A percentile compares a stretch with the other conserved stretches of the same genome.
Evolutionary conservation across 1,140 invertebrate species (phyloP).

Genomic region (Samia ricini): DNA sequence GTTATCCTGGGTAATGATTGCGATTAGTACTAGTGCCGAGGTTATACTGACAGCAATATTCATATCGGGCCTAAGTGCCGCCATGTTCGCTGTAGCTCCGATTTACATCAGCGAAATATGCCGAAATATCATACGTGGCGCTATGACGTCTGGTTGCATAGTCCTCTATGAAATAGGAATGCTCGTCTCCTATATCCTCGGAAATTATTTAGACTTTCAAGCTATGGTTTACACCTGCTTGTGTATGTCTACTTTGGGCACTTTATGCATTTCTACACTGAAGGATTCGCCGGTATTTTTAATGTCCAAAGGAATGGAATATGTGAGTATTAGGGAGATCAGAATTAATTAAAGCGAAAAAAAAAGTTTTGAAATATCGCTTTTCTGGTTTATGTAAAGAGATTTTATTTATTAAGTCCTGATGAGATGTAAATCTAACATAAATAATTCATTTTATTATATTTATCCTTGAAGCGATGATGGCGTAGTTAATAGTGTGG

Average conservation of each 20-base stretch:
- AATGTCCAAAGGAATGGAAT: conserved; percentile 40
- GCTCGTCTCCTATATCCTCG: conserved; percentile 41
- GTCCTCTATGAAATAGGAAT: conserved; percentile 44
- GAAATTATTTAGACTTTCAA: conserved; percentile 38
- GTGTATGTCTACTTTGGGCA: conserved; percentile 21
- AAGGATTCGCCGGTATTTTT: conserved; percentile 46
- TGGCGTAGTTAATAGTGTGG: too few relatives aligned
- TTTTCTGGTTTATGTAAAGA: background rate
- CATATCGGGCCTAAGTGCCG: conserved; percentile 35
- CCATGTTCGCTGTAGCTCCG: conserved; percentile 32
- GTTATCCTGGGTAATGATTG: conserved; percentile 38
- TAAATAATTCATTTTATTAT: background rate
- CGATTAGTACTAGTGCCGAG: conserved; percentile 34
- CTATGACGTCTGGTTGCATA: conserved; percentile 40
- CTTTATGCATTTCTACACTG: conserved; percentile 27
- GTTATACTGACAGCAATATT: conserved; percentile 40
- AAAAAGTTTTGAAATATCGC: too few relatives aligned
- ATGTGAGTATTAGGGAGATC: conserved; percentile 36
- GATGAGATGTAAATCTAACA: background rate
- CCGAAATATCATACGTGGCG: conserved; percentile 44
- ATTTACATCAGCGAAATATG: conserved; percentile 51
- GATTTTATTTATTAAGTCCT: background rate
- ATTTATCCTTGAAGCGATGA: too few relatives aligned
- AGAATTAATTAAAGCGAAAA: too few relatives aligned
- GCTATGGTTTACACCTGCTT: conserved; percentile 42